These are phyloP conservation scores for Pangasianodon gigas DNA, from an alignment of 2,113 vertebrate species.

Conservation along the genomic window DNA sequence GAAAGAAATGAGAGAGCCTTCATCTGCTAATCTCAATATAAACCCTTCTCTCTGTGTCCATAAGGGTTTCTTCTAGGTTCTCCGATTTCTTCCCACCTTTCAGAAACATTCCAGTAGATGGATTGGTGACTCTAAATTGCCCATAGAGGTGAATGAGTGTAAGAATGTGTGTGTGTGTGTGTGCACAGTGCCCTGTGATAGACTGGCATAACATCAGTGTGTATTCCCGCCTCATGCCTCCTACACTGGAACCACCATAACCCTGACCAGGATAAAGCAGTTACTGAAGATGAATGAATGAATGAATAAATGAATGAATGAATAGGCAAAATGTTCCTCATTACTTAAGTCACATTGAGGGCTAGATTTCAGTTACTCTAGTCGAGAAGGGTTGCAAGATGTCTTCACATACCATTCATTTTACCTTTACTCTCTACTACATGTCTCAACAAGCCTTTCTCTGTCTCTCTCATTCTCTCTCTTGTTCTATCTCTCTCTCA, in stretches of 20 bases:
- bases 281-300: not conserved
- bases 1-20: not conserved
- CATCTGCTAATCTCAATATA: not conserved
- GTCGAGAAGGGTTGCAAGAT: not conserved
- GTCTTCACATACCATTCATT: constrained; percentile 68
- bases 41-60: not conserved
- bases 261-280: not conserved
- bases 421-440: constrained; percentile 25
- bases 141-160: not conserved
- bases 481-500: not conserved
- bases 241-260: not conserved
- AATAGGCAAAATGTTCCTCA: not conserved
- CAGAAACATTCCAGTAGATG: not conserved
- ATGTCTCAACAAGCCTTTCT: constrained; percentile 61
- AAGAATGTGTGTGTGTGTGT: not conserved
- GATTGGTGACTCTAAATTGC: not conserved
- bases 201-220: not conserved
- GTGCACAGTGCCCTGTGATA: not conserved
- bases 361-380: not conserved
- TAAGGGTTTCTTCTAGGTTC: not conserved
- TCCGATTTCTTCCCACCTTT: not conserved
- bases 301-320: not conserved
- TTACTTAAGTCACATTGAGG: not conserved
- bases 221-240: not conserved
- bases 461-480: not conserved